Base-by-base conservation (phyloP, 2,888 invertebrate genomes). In the Coelogynopora nodosa region DNA sequence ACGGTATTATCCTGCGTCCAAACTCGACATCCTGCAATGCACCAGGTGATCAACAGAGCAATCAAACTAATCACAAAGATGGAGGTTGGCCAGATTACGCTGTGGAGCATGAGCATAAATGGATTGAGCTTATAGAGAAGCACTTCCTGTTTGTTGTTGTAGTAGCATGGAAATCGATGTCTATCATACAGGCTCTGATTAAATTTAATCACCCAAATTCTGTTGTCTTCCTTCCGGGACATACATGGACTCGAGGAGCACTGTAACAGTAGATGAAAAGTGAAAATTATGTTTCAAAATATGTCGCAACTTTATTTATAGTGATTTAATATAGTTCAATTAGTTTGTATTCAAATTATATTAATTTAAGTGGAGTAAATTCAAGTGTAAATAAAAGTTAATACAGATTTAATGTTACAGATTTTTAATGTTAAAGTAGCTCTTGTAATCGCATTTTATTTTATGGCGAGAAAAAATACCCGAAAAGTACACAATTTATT, bases 201-300 rank as follows among this genome's bases (percentile, higher is more conserved):
- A 80, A 85, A 85, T 18, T 27, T 23, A 5, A 18, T 67, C 0
- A 85, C 85, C 85, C 85, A 85, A 10, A 27, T 80, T 27, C 29
- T 0, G 30, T 86, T 86, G 23, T 86, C 86, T 10, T 86, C 67
- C 23, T 31, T 29, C 67, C 85, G 26, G 27, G 86, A 30, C 31
- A 67, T 86, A 30, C 86, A 86, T 0, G 86, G 86, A 31, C 84
- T 86, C 0, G 86, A 86, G 13, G 31, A 27, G 31, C 86, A 86
- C 86, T 86, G 29, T 5, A 49, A 49, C 5, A 18, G 49, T 5
- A 18, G 49, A 10, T 49, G 49, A 49, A n/a, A n/a, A n/a, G n/a
- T n/a, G n/a, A n/a, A n/a, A n/a, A n/a, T n/a, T n/a, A n/a, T n/a
- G n/a, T n/a, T n/a, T n/a, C n/a, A n/a, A n/a, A n/a, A n/a, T n/a